Conservation (phyloP, 1,140 invertebrate species). For the Lasaia peninsularis region DNA sequence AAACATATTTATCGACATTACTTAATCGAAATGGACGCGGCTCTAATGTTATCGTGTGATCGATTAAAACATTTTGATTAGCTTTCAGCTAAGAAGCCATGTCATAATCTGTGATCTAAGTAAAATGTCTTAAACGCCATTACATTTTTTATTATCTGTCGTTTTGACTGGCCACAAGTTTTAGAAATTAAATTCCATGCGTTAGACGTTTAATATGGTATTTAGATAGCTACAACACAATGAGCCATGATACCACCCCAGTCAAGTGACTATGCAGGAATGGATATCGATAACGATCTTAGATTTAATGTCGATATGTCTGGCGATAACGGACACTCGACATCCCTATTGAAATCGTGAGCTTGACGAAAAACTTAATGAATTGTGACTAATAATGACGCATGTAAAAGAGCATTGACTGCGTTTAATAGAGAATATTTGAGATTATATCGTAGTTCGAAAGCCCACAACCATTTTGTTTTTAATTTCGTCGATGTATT, state of each 20-base stretch:
- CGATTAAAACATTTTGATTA: conserved; percentile 77
- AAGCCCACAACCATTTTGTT: conserved; percentile 27
- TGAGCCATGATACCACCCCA: conserved; percentile 70
- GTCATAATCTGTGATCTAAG: conserved; percentile 60
- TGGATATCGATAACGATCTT: conserved; percentile 61
- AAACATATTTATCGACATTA: not conserved
- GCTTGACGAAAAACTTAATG: conserved; percentile 73
- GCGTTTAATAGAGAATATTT: conserved; percentile 43
- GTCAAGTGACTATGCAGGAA: conserved; percentile 73
- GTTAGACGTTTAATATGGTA: conserved; percentile 69
- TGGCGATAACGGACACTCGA: conserved; percentile 59
- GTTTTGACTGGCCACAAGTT: conserved; percentile 41
- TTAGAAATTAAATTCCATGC: conserved; percentile 71
- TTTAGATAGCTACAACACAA: conserved; percentile 63
- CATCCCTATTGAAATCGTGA: conserved; percentile 70
- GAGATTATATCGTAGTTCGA: conserved; percentile 27
- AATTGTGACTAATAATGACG: conserved; percentile 73
- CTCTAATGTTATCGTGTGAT: conserved; percentile 68
- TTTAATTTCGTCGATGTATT: conserved; percentile 13
- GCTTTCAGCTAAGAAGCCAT: conserved; percentile 73
- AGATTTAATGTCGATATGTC: conserved; percentile 68
- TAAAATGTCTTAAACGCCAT: conserved; percentile 60
- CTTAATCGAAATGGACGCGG: conserved; percentile 25
- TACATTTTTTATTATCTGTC: conserved; percentile 42
- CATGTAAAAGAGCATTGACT: conserved; percentile 50